phyloP scores from a whole-genome alignment of 2,888 invertebrate genomes.

The Yponomeuta cagnagella region DNA sequence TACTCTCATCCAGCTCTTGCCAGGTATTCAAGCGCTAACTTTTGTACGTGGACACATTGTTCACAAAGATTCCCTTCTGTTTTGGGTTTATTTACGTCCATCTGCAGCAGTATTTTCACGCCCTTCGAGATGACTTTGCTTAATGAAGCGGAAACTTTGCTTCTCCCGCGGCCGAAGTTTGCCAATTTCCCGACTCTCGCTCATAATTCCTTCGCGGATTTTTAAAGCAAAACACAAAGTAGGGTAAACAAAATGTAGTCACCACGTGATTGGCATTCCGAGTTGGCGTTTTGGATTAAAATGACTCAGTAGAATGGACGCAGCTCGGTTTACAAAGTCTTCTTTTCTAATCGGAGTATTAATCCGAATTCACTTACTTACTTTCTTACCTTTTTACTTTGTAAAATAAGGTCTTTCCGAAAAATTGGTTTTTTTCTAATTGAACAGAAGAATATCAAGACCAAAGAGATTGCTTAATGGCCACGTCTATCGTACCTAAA shows the following conservation, averaged over 20 bases:
- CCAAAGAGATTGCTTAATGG: no score
- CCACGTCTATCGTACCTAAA: no score
- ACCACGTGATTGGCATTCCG: conserved; percentile 57
- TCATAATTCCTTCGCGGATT: conserved; percentile 18
- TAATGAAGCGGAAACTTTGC: background rate
- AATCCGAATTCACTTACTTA: no score
- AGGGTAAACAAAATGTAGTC: conserved; percentile 64
- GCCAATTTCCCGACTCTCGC: background rate
- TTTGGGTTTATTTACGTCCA: background rate
- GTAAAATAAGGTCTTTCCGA: no score
- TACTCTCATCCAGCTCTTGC: no score
- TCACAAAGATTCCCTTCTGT: background rate
- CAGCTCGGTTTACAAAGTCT: no score
- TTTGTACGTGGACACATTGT: no score
- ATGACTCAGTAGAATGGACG: background rate
- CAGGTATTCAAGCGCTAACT: no score
- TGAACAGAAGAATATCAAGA: no score
- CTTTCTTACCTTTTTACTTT: no score
- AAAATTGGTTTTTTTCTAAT: no score
- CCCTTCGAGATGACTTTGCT: background rate
- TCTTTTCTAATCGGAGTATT: no score
- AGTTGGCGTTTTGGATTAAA: conserved; percentile 15
- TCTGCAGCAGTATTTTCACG: background rate
- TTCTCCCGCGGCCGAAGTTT: background rate
- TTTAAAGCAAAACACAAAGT: conserved; percentile 47